Conservation (phyloP, 2,888 invertebrate genomes). For the Aspidiotus rigidus region DNA sequence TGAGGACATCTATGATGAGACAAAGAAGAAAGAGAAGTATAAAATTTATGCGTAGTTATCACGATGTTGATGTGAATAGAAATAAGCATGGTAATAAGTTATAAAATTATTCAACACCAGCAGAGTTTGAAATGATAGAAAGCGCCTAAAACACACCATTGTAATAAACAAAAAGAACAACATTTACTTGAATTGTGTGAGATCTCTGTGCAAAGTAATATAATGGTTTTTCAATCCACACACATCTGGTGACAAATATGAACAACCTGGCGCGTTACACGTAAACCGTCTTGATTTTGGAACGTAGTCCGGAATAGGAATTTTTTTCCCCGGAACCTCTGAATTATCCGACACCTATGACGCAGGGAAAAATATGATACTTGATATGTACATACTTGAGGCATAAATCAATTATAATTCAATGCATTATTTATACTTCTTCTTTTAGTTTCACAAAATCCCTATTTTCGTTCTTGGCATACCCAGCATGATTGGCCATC, state of each 20-base stretch:
- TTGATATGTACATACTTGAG: no score
- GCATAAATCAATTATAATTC: no score
- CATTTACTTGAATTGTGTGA: conserved; percentile 43
- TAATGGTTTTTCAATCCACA: conserved; percentile 32
- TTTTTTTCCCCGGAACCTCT: neutral
- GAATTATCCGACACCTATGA: no score
- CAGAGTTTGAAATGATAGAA: neutral
- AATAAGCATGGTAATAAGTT: no score
- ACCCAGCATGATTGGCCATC: conserved; percentile 71
- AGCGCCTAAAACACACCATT: no score
- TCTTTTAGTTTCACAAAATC: conserved; percentile 3
- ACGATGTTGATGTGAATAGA: no score
- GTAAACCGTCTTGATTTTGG: conserved; percentile 53
- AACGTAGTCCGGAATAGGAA: conserved; percentile 45
- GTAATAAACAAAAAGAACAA: neutral
- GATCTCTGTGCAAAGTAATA: conserved; percentile 55
- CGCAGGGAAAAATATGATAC: no score
- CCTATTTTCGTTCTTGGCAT: conserved; percentile 18
- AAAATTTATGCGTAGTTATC: no score
- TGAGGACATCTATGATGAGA: conserved; percentile 52
- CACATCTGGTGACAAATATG: conserved; percentile 16
- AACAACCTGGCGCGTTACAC: conserved; percentile 53
- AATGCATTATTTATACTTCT: conserved; percentile 16
- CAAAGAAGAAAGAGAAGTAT: no score
- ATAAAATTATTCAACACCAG: no score